Percentiles rank a stretch among this genome's conserved stretches.
These are phyloP conservation scores for Leuciscus waleckii DNA, from an alignment of 2,797 vertebrate species.

Conservation along the genomic window DNA sequence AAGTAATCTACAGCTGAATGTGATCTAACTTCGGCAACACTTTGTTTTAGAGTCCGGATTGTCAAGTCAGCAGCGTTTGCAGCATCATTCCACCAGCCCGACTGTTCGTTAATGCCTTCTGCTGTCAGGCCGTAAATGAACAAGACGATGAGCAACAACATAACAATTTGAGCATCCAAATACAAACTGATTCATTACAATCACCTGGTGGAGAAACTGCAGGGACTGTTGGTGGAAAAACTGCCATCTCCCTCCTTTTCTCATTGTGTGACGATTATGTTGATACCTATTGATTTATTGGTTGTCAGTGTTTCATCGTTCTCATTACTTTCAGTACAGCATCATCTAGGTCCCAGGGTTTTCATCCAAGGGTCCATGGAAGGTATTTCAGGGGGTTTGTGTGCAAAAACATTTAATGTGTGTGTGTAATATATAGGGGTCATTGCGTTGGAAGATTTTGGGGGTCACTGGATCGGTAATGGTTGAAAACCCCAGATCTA, in stretches of 20 bases:
- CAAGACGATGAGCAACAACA: slow-evolving; percentile 43
- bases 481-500: neutral
- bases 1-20: slow-evolving; percentile 49
- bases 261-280: neutral
- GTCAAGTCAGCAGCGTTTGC: slow-evolving; percentile 51
- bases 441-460: neutral
- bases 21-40: slow-evolving; percentile 46
- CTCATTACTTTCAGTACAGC: neutral
- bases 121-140: slow-evolving; percentile 47
- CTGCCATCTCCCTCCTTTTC: neutral
- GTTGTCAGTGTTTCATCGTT: neutral
- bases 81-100: slow-evolving; percentile 38
- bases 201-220: slow-evolving; percentile 19
- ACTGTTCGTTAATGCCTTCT: slow-evolving; percentile 49
- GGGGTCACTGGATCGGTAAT: neutral
- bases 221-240: slow-evolving; percentile 20
- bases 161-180: slow-evolving; percentile 32
- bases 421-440: neutral
- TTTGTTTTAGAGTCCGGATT: slow-evolving; percentile 19
- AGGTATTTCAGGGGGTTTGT: too few species aligned
- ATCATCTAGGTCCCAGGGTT: neutral
- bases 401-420: neutral
- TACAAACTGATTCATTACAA: slow-evolving; percentile 44
- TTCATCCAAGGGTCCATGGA: neutral
- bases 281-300: neutral